Conservation (phyloP, 2,888 invertebrate species). For the Cartodere bifasciata region DNA sequence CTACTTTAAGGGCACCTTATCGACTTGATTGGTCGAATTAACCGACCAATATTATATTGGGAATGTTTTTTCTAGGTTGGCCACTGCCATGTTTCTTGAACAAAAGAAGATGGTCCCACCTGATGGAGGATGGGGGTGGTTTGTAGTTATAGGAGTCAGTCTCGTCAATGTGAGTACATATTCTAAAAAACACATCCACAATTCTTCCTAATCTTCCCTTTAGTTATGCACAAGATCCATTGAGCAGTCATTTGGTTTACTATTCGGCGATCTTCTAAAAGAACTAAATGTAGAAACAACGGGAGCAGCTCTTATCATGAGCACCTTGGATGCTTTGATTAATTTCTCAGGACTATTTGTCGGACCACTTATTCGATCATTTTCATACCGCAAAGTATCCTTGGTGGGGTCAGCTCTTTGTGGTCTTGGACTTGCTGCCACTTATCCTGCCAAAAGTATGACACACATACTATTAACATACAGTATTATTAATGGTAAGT, state of each 20-base stretch:
- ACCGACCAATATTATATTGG: no score
- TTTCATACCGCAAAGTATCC: slow-evolving; percentile 60
- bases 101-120: slow-evolving; percentile 56
- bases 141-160: slow-evolving; percentile 72
- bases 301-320: slow-evolving; percentile 62
- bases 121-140: slow-evolving; percentile 85
- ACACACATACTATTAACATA: slow-evolving; percentile 57
- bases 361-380: slow-evolving; percentile 62
- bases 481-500: slow-evolving; percentile 62
- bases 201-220: slow-evolving; percentile 10
- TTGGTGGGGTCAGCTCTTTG: slow-evolving; percentile 53
- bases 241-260: slow-evolving; percentile 67
- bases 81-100: slow-evolving; percentile 28
- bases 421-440: slow-evolving; percentile 51
- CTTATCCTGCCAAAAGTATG: slow-evolving; percentile 58
- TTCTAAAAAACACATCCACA: neutral
- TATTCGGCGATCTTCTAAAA: slow-evolving; percentile 60
- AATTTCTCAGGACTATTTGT: slow-evolving; percentile 70
- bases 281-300: slow-evolving; percentile 61
- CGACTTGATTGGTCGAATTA: no score
- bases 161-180: slow-evolving; percentile 64
- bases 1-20: no score
- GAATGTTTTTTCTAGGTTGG: slow-evolving; percentile 23
- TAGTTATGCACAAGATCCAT: slow-evolving; percentile 67
- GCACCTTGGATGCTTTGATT: slow-evolving; percentile 61